Percentiles rank a stretch among this genome's conserved stretches.
Evolutionary conservation across 2,797 vertebrate genomes (phyloP).

Genomic region (Selene dorsalis): DNA sequence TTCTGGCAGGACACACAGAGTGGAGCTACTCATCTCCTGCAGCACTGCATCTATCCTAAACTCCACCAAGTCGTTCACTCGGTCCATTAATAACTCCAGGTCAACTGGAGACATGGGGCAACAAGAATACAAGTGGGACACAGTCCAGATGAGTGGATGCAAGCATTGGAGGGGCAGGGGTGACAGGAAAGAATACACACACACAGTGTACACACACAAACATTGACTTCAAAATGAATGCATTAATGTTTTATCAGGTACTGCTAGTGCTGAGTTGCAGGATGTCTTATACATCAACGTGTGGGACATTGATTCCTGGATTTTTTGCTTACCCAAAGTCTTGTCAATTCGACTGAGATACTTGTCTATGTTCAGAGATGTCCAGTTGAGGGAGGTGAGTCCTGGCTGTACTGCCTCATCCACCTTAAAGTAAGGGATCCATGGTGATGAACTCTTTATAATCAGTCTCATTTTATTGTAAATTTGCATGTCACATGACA

Average conservation of each 20-base stretch:
- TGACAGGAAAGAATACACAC: not conserved
- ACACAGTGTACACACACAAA: not conserved
- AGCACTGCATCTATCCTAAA: slow-evolving; percentile 91
- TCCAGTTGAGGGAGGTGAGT: slow-evolving; percentile 90
- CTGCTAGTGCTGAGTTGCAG: slow-evolving; percentile 35
- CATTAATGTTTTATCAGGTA: slow-evolving; percentile 22
- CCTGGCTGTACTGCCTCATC: slow-evolving; percentile 91
- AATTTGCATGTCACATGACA: not conserved
- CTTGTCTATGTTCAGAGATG: slow-evolving; percentile 90
- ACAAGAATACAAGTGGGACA: not conserved
- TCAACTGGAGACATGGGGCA: slow-evolving; percentile 77
- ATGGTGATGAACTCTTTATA: slow-evolving; percentile 28
- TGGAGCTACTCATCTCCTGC: slow-evolving; percentile 88
- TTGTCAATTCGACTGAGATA: slow-evolving; percentile 85
- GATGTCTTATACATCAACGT: slow-evolving; percentile 21
- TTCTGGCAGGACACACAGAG: slow-evolving; percentile 88
- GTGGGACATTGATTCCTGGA: slow-evolving; percentile 17
- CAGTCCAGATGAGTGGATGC: not conserved
- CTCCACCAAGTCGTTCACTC: slow-evolving; percentile 90
- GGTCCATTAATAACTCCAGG: slow-evolving; percentile 90
- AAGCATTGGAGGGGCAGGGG: not conserved
- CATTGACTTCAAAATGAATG: not conserved
- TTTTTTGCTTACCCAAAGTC: slow-evolving; percentile 86
- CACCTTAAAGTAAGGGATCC: slow-evolving; percentile 73
- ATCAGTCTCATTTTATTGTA: not conserved